Percentiles rank a stretch among this genome's conserved stretches.
Evolutionary conservation across 2,888 invertebrate species (phyloP).

Genomic region (Acleris laterana): DNA sequence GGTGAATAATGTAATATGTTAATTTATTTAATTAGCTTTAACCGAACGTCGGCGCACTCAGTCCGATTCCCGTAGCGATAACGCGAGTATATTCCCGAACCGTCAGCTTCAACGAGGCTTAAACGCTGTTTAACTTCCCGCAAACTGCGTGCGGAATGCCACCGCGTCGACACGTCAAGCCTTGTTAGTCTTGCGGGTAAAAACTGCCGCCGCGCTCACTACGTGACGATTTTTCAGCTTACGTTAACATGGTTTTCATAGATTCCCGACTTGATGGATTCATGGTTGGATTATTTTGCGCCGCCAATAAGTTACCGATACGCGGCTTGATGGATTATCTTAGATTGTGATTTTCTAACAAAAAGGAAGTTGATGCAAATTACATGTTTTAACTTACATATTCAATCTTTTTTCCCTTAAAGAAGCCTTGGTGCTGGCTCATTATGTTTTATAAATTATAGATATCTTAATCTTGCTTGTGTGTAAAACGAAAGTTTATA

Average conservation of each 20-base stretch:
- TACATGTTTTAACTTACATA: no score
- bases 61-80: slow-evolving; percentile 26
- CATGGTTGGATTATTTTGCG: slow-evolving; percentile 25
- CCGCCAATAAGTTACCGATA: slow-evolving; percentile 16
- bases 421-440: no score
- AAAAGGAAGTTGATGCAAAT: background rate
- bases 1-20: background rate
- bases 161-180: slow-evolving; percentile 36
- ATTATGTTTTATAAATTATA: no score
- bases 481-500: background rate
- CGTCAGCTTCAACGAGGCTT: slow-evolving; percentile 36
- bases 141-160: slow-evolving; percentile 36
- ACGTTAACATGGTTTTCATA: slow-evolving; percentile 32
- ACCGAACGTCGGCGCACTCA: slow-evolving; percentile 32
- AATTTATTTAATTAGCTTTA: slow-evolving; percentile 38
- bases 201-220: slow-evolving; percentile 35
- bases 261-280: slow-evolving; percentile 31
- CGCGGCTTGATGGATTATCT: background rate
- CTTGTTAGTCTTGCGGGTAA: slow-evolving; percentile 36
- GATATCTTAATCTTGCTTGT: no score
- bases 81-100: slow-evolving; percentile 21
- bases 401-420: no score
- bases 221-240: slow-evolving; percentile 35
- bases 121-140: slow-evolving; percentile 36
- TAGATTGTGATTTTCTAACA: background rate